A percentile compares a stretch with the other conserved stretches of the same genome.
Evolutionary conservation across 2,888 invertebrate species (phyloP).

Genomic region (Phyto melanocephala): DNA sequence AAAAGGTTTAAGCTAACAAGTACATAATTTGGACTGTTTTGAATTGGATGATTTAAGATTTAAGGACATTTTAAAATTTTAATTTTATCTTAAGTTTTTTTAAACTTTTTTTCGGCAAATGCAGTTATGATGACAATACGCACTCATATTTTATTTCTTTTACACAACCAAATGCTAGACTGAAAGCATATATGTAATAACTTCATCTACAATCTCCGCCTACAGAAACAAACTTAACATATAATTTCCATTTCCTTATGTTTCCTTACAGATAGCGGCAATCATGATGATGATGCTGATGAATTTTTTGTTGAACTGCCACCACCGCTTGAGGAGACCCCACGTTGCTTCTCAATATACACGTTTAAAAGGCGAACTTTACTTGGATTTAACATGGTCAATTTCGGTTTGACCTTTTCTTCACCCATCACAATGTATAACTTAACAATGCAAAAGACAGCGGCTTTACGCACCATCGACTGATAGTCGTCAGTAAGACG

Average conservation of each 20-base stretch:
- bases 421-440: slow-evolving; percentile 94
- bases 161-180: slow-evolving; percentile 42
- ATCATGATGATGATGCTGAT: slow-evolving; percentile 76
- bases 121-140: not conserved
- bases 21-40: not conserved
- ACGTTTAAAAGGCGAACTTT: slow-evolving; percentile 81
- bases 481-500: slow-evolving; percentile 95
- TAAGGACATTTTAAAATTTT: slow-evolving; percentile 11
- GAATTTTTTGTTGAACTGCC: slow-evolving; percentile 76
- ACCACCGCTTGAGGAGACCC: slow-evolving; percentile 66
- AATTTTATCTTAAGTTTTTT: not conserved
- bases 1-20: slow-evolving; percentile 3
- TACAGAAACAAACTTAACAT: slow-evolving; percentile 44
- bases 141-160: slow-evolving; percentile 27
- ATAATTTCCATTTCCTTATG: slow-evolving; percentile 41
- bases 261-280: slow-evolving; percentile 58
- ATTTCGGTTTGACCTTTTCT: slow-evolving; percentile 88
- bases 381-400: slow-evolving; percentile 90
- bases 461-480: slow-evolving; percentile 95
- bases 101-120: not conserved
- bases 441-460: slow-evolving; percentile 98
- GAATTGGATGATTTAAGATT: not conserved
- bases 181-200: not conserved
- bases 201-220: slow-evolving; percentile 6
- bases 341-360: slow-evolving; percentile 75